A percentile compares a stretch with the other conserved stretches of the same genome.
Evolutionary conservation across 2,113 vertebrate species (phyloP).

Genomic region (Piaya cayana): DNA sequence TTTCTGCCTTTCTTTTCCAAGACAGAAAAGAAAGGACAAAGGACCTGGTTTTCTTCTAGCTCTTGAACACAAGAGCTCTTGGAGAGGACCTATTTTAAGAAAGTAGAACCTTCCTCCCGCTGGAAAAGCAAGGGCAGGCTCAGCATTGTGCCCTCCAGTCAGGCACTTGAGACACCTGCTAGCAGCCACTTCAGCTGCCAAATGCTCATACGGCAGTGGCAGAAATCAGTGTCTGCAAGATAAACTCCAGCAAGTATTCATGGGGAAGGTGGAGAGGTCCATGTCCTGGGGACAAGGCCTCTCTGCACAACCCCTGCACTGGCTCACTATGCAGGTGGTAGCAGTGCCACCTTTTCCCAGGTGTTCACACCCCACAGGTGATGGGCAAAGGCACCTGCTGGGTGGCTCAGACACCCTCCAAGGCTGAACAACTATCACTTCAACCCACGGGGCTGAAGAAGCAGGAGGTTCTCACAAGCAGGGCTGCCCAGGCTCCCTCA

Average conservation of each 20-base stretch:
- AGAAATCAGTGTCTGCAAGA: background rate
- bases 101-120: background rate
- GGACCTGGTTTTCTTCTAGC: background rate
- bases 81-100: constrained; percentile 25
- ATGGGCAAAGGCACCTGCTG: background rate
- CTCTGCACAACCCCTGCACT: fast-evolving
- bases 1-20: background rate
- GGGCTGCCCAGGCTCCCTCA: background rate
- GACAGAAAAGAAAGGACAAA: background rate
- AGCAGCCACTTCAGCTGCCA: constrained; percentile 22
- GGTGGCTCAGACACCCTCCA: background rate
- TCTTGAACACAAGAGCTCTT: constrained; percentile 31
- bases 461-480: background rate
- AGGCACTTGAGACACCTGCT: constrained; percentile 25
- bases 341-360: background rate
- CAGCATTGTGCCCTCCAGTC: background rate
- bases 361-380: background rate
- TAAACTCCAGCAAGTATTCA: background rate
- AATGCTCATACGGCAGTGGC: background rate
- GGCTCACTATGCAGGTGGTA: background rate
- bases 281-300: background rate
- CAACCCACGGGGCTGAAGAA: background rate
- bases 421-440: background rate
- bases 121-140: constrained; percentile 7
- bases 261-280: background rate